phyloP scores from a whole-genome alignment of 2,797 vertebrate genomes.

The Numenius phaeopus region DNA sequence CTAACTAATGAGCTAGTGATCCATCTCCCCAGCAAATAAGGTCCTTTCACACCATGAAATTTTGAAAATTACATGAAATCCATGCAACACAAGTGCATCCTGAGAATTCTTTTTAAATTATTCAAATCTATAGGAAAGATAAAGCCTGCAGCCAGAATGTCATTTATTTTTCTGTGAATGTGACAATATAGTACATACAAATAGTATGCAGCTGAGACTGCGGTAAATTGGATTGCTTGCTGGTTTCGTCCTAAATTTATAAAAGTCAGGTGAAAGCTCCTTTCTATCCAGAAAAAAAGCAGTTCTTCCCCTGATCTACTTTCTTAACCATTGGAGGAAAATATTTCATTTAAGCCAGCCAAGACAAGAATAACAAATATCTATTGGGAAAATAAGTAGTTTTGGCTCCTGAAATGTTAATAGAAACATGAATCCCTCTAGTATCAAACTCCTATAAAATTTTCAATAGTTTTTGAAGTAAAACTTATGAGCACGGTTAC shows the following conservation, averaged over 20 bases:
- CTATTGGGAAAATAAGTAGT: constrained; percentile 13
- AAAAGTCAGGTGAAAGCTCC: neutral
- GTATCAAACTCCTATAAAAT: neutral
- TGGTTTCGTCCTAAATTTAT: neutral
- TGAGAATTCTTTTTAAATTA: neutral
- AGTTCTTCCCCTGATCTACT: neutral
- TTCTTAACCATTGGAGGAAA: neutral
- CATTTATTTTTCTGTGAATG: neutral
- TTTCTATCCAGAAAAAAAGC: neutral
- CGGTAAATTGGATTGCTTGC: neutral
- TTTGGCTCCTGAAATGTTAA: constrained; percentile 10
- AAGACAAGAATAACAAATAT: constrained; percentile 15
- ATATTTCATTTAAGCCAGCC: neutral
- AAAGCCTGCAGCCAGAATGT: neutral
- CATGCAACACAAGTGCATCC: neutral
- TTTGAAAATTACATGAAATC: neutral
- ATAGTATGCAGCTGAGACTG: neutral
- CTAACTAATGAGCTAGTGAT: neutral
- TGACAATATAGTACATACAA: neutral
- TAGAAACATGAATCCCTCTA: neutral
- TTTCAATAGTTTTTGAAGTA: constrained; percentile 3
- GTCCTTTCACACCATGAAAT: neutral
- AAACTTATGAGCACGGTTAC: neutral
- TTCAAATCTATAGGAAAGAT: neutral
- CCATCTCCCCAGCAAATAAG: neutral